These are phyloP conservation scores for Pseudorhombus dupliciocellatus DNA, from an alignment of 2,113 vertebrate genomes.

Conservation along the genomic window DNA sequence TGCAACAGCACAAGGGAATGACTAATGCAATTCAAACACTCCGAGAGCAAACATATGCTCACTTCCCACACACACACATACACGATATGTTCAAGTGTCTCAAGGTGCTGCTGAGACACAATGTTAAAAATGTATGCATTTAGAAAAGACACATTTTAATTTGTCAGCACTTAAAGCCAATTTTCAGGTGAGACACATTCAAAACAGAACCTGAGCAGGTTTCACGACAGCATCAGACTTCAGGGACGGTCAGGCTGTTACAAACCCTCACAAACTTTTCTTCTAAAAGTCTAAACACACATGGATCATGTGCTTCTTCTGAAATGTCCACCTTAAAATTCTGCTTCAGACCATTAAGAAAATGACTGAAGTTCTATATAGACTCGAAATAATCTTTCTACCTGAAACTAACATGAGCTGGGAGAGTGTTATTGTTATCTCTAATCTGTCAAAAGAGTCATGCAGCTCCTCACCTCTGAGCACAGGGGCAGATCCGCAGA, in stretches of 20 bases:
- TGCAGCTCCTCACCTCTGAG: constrained; percentile 79
- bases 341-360: no score
- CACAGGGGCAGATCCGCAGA: constrained; percentile 80
- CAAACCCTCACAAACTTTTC: no score
- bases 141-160: background rate
- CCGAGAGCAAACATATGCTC: constrained; percentile 41
- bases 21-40: constrained; percentile 17
- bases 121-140: background rate
- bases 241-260: background rate
- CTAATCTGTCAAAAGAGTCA: background rate
- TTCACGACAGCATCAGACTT: background rate
- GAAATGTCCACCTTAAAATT: background rate
- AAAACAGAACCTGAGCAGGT: background rate
- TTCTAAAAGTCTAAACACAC: background rate
- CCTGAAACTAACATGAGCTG: no score
- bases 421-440: no score
- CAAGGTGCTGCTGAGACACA: constrained; percentile 34
- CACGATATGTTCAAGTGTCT: constrained; percentile 9
- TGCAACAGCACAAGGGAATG: background rate
- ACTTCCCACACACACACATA: constrained; percentile 38
- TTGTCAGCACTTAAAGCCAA: background rate
- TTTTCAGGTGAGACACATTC: background rate
- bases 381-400: no score
- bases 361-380: no score
- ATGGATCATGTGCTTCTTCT: background rate